phyloP scores from a whole-genome alignment of 1,140 invertebrate genomes.

The Mactra quadrangularis region DNA sequence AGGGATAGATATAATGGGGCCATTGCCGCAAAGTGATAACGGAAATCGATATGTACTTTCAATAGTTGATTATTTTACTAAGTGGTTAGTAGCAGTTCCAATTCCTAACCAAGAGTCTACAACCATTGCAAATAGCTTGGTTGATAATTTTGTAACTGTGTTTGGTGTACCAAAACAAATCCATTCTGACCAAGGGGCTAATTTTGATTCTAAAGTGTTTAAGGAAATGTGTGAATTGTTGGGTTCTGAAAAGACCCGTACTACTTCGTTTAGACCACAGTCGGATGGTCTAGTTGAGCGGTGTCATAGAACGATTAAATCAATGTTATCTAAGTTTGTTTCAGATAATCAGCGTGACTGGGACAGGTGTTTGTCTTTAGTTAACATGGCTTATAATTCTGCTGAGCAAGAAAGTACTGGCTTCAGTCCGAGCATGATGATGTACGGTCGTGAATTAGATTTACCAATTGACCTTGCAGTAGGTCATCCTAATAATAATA shows the following conservation, averaged over 20 bases:
- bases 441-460: slow-evolving; percentile 59
- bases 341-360: background rate
- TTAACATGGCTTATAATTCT: background rate
- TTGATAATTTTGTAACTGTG: slow-evolving; percentile 75
- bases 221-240: slow-evolving; percentile 15
- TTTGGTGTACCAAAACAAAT: slow-evolving; percentile 81
- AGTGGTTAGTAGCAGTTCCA: slow-evolving; percentile 66
- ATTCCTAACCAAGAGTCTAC: slow-evolving; percentile 64
- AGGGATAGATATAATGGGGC: slow-evolving; percentile 60
- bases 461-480: slow-evolving; percentile 53
- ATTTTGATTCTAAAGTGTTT: slow-evolving; percentile 24
- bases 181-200: slow-evolving; percentile 78
- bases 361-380: background rate
- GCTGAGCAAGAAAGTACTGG: slow-evolving; percentile 31
- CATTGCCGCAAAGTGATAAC: slow-evolving; percentile 1
- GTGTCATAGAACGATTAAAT: background rate
- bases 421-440: slow-evolving; percentile 52
- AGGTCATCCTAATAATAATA: background rate
- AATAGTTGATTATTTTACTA: slow-evolving; percentile 69
- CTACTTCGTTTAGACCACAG: background rate
- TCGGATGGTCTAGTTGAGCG: slow-evolving; percentile 1
- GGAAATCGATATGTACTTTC: slow-evolving; percentile 10
- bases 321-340: background rate
- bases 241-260: background rate
- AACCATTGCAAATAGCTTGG: slow-evolving; percentile 77